Evolutionary conservation across 2,797 vertebrate species (phyloP).

Genomic region (Neostethus bicornis): DNA sequence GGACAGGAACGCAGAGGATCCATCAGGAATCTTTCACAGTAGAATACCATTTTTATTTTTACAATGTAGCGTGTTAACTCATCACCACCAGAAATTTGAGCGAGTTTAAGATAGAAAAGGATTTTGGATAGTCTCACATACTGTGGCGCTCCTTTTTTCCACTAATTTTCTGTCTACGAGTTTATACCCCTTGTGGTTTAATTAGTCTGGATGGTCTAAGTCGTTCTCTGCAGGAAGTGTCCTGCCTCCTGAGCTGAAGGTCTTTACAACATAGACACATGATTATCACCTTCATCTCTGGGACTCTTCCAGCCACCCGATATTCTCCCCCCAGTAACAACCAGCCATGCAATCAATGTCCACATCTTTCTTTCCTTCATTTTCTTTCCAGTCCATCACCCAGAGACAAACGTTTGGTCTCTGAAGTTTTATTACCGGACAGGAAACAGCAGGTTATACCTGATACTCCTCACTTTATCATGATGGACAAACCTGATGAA

Average conservation of each 20-base stretch:
- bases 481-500: conserved; percentile 15
- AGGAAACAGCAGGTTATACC: conserved; percentile 20
- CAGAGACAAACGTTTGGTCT: conserved; percentile 17
- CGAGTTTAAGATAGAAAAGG: too few relatives aligned
- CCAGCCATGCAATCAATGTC: conserved; percentile 1
- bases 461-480: conserved; percentile 26
- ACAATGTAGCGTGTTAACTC: too few relatives aligned
- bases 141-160: conserved; percentile 18
- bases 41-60: too few relatives aligned
- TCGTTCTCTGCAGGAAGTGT: conserved; percentile 45
- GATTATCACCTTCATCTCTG: conserved; percentile 8
- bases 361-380: not conserved
- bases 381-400: conserved; percentile 32
- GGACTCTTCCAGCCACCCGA: conserved; percentile 6
- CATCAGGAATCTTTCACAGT: too few relatives aligned
- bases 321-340: conserved; percentile 24
- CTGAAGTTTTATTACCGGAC: conserved; percentile 25
- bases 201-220: conserved; percentile 59
- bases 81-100: too few relatives aligned
- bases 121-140: conserved; percentile 14
- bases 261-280: conserved; percentile 9
- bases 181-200: conserved; percentile 58
- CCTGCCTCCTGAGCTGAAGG: conserved; percentile 19
- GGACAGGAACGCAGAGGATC: too few relatives aligned
- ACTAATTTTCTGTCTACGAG: conserved; percentile 33